A percentile compares a stretch with the other conserved stretches of the same genome.
Evolutionary conservation across 2,797 vertebrate genomes (phyloP).

Genomic region (Channallabes apus): DNA sequence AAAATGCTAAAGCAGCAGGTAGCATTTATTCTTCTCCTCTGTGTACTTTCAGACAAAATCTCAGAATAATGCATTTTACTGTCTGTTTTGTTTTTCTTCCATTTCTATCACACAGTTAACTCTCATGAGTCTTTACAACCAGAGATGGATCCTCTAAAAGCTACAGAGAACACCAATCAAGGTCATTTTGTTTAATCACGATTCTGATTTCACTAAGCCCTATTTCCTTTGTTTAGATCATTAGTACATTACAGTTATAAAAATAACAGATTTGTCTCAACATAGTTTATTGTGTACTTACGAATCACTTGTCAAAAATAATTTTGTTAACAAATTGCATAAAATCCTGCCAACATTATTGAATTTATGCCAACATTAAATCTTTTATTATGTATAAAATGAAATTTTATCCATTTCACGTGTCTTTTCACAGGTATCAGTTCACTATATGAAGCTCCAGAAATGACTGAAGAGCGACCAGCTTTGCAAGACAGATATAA

Average conservation of each 20-base stretch:
- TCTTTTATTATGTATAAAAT: neutral
- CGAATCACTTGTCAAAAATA: neutral
- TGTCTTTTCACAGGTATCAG: neutral
- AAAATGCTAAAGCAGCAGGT: constrained; percentile 5
- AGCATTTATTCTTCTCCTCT: neutral
- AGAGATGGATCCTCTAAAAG: neutral
- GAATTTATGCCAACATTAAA: neutral
- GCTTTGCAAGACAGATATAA: neutral
- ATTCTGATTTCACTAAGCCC: neutral
- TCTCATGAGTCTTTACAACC: neutral
- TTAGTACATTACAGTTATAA: neutral
- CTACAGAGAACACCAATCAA: neutral
- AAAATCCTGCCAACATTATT: neutral
- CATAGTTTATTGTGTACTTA: neutral
- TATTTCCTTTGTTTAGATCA: neutral
- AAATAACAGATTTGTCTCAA: too few relatives aligned
- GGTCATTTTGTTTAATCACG: neutral
- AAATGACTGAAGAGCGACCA: neutral
- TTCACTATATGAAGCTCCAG: too few relatives aligned
- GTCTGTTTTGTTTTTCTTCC: too few relatives aligned
- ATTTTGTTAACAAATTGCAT: neutral
- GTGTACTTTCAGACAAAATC: neutral
- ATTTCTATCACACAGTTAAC: neutral
- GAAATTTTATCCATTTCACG: neutral
- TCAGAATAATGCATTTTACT: too few relatives aligned